Base-by-base conservation (phyloP, 1,140 invertebrate species). In the Drosophila miranda region DNA sequence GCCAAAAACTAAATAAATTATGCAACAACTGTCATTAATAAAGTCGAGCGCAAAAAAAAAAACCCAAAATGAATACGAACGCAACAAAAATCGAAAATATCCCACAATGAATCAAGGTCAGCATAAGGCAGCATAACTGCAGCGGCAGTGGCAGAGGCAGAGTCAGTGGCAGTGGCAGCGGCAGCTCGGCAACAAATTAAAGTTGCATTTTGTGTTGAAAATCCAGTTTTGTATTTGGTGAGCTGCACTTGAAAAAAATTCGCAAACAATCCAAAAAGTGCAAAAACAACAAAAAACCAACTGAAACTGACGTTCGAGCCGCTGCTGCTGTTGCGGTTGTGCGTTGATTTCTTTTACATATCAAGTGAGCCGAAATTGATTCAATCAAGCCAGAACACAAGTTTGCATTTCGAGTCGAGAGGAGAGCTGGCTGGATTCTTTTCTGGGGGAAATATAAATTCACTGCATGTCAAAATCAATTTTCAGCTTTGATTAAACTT, bases 11-110 rank as follows among this genome's bases (percentile, higher is more conserved):
- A 84, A 84, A 82, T 87, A 86, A 86, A 86, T 86, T 86, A 88
- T 86, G 82, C 82, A 86, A 82, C 83, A 75, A 77, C 78, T 82
- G 83, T 87, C 82, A 86, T 82, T 86, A 86, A 86, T 86, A 87
- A 86, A 81, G 81, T 81, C 78, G 78, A 87, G 63, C 59, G 78
- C 50, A 58, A 87, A 76, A 76, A 63, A 68, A 58, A 71, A 54
- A 56, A 48, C 23, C 28, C 7, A 34, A 34, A 38, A 38, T 38
- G 34, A 38, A 38, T 38, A 38, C 34, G 34, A 38, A 38, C 34
- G 14, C 38, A 49, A 41, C 26, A 75, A 75, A 84, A 78, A 75
- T 64, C 63, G 62, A 56, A 69, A 69, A 69, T 69, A 82, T 86
- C 78, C 83, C 82, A 81, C 82, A 81, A 82, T 87, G 66, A 82